Base-by-base conservation (phyloP, 2,888 invertebrate species). In the Eustalomyia histrio region DNA sequence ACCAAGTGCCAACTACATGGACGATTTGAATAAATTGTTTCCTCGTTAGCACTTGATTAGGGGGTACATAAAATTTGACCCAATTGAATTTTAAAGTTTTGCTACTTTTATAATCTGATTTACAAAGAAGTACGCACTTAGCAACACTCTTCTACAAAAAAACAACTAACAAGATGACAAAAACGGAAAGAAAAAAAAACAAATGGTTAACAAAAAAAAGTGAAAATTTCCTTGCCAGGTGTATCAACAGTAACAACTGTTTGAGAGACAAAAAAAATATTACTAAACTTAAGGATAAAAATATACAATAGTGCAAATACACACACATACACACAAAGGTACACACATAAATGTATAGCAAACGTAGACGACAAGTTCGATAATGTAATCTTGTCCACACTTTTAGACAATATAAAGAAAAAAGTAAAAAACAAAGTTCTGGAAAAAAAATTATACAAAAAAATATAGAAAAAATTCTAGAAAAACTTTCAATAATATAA, bases 361-460 rank as follows among this genome's bases (percentile, higher is more conserved):
- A n/a, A 47, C 50, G 16, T 7, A 53, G 14, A 53, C 35, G 10
- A 53, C 35, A 29, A 18, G 16, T 35, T 53, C 29, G 43, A 39
- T 29, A 60, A 75, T 60, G 16, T 18, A 53, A 67, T 58, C 39
- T 29, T 58, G 52, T 65, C 39, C 35, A 74, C 65, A 74, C 65
- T 74, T 60, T 17, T 18, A 43, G 16, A 67, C 35, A 53, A 55
- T 21, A 18, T 33, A 21, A 12, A 39, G 9, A 12, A 52, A 35
- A 33, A 14, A 18, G 10, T 24, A 17, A 21, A 2, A 9, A 39
- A 16, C 14, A 29, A 16, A 29, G 29, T 29, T 29, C 29, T 29
- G 29, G 7, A 29, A 50, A 17, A 60, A 17, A 60, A 39, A 33
- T 8, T 18, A 8, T 14, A n/a, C 33, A 43, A 16, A 53, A 52